phyloP scores from a whole-genome alignment of 1,140 invertebrate genomes.

The Psix sp. region DNA sequence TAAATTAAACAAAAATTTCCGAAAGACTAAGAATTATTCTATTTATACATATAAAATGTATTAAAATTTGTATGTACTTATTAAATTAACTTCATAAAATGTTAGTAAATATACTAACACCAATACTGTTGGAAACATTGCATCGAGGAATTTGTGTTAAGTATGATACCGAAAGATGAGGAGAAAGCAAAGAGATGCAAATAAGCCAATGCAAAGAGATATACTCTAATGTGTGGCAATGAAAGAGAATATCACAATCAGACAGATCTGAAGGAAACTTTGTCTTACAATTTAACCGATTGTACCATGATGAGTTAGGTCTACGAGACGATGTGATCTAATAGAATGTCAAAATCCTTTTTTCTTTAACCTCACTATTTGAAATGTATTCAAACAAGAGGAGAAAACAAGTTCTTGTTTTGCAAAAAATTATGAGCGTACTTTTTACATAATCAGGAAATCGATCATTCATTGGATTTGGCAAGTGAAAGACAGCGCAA shows the following conservation, averaged over 20 bases:
- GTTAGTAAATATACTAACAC: constrained; percentile 8
- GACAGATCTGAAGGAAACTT: constrained; percentile 26
- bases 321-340: neutral
- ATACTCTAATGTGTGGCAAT: constrained; percentile 23
- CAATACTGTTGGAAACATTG: constrained; percentile 6
- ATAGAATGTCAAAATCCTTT: constrained; percentile 33
- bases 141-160: constrained; percentile 38
- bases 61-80: no score
- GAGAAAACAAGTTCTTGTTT: constrained; percentile 31
- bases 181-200: constrained; percentile 61
- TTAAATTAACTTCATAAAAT: no score
- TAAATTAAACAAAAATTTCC: no score
- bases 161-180: constrained; percentile 26
- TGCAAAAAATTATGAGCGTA: constrained; percentile 27
- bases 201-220: constrained; percentile 57
- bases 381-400: constrained; percentile 5
- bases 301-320: constrained; percentile 25
- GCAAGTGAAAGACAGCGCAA: constrained; percentile 38
- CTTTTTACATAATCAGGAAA: constrained; percentile 43
- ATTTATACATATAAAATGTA: no score
- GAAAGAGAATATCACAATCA: constrained; percentile 43
- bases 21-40: no score
- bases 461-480: constrained; percentile 40
- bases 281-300: constrained; percentile 52
- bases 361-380: constrained; percentile 17